These are phyloP conservation scores for Euspilapteryx auroguttella DNA, from an alignment of 2,888 invertebrate species.

Conservation along the genomic window DNA sequence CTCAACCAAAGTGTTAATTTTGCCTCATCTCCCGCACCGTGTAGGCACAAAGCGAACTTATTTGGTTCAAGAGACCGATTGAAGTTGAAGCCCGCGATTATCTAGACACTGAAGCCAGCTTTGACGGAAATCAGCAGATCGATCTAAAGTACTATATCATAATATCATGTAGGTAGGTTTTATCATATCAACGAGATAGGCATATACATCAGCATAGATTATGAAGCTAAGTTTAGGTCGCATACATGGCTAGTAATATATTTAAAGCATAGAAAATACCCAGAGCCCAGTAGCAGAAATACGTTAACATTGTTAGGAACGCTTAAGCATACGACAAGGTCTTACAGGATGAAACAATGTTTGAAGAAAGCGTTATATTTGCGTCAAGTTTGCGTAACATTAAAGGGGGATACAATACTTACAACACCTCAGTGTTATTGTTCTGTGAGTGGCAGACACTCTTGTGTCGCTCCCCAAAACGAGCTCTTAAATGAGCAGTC, in stretches of 20 bases:
- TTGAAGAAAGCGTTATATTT: conserved; percentile 46
- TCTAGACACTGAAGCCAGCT: conserved; percentile 60
- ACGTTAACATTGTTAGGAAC: conserved; percentile 42
- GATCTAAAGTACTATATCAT: conserved; percentile 44
- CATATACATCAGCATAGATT: conserved; percentile 57
- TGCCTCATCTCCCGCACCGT: no score
- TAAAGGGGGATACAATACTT: conserved; percentile 42
- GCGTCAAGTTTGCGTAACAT: conserved; percentile 41
- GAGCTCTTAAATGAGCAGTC: conserved; percentile 40
- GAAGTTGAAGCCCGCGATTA: conserved; percentile 50
- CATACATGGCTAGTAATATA: conserved; percentile 55
- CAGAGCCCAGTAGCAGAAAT: conserved; percentile 55
- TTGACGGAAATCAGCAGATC: conserved; percentile 51
- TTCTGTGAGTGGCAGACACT: conserved; percentile 26
- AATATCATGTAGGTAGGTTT: conserved; percentile 32
- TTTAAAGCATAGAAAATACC: conserved; percentile 58
- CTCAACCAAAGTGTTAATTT: no score
- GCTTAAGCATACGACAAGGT: conserved; percentile 58
- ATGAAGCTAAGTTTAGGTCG: conserved; percentile 54
- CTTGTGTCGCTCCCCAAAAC: conserved; percentile 31
- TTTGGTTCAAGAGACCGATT: conserved; percentile 6
- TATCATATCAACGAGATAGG: conserved; percentile 51
- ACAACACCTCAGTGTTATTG: conserved; percentile 48
- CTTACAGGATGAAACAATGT: conserved; percentile 48
- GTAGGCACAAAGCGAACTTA: no score